A percentile compares a stretch with the other conserved stretches of the same genome.
Conservation (phyloP, 2,888 invertebrate species). For the Plebejus melissa region DNA sequence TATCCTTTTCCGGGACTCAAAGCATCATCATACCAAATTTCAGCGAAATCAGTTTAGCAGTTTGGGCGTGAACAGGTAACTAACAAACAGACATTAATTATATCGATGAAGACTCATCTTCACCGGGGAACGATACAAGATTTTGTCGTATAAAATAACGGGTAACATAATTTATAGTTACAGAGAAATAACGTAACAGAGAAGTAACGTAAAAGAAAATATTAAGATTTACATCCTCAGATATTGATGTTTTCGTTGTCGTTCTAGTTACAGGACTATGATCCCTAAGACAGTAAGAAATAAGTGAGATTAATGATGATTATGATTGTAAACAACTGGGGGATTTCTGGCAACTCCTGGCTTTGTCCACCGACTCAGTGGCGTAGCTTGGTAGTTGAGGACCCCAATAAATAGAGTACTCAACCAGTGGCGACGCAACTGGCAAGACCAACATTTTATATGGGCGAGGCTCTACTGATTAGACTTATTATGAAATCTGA, state of each 20-base stretch:
- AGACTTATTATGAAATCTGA: no score
- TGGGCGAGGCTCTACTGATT: no score
- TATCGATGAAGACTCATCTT: no score
- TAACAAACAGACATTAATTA: no score
- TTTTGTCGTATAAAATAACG: no score
- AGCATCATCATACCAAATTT: no score
- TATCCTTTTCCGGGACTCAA: no score
- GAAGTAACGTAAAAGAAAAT: background rate
- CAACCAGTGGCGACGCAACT: background rate
- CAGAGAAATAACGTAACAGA: no score
- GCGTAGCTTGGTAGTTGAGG: background rate
- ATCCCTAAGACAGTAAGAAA: background rate
- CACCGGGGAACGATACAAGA: no score
- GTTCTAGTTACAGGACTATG: slow-evolving; percentile 1
- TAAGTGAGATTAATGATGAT: slow-evolving; percentile 2
- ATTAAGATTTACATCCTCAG: background rate
- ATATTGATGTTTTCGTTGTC: background rate
- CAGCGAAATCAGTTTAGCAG: no score
- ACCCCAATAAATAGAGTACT: background rate
- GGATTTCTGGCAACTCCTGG: slow-evolving; percentile 44
- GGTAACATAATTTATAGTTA: no score
- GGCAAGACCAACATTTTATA: background rate
- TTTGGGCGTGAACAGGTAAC: no score
- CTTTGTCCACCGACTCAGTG: background rate
- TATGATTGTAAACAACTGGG: slow-evolving; percentile 16